These are phyloP conservation scores for Amaurobius ferox DNA, from an alignment of 2,888 invertebrate species.

Conservation along the genomic window DNA sequence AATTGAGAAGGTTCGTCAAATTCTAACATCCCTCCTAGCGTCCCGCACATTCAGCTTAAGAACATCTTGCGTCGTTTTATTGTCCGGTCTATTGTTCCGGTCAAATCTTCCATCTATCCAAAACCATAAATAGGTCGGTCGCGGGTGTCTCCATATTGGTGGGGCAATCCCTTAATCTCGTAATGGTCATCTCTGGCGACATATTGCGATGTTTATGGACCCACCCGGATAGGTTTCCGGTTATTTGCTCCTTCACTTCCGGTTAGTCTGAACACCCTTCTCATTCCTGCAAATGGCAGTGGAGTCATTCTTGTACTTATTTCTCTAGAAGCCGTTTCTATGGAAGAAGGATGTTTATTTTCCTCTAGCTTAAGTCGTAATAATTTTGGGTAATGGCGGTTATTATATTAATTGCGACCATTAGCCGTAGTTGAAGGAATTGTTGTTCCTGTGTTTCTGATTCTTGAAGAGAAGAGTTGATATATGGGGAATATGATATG, in stretches of 20 bases:
- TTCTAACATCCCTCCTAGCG: no score
- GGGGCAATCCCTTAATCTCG: constrained; percentile 68
- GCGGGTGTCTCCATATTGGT: constrained; percentile 58
- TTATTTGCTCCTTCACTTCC: constrained; percentile 70
- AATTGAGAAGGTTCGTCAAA: no score
- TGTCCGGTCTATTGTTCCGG: not conserved
- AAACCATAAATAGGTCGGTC: constrained; percentile 9
- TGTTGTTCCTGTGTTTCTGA: not conserved
- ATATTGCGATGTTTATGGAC: constrained; percentile 71
- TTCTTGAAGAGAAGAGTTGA: no score
- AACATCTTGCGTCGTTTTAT: not conserved
- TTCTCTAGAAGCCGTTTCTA: not conserved
- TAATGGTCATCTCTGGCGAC: constrained; percentile 69
- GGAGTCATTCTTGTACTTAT: not conserved
- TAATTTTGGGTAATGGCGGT: constrained; percentile 7
- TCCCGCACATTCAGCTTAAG: no score
- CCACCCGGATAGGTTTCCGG: constrained; percentile 67
- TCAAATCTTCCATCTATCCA: constrained; percentile 8
- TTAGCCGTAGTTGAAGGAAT: not conserved
- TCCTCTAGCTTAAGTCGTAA: not conserved
- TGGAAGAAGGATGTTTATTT: not conserved
- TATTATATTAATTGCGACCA: not conserved
- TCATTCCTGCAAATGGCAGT: constrained; percentile 32
- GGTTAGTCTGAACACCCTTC: constrained; percentile 30
- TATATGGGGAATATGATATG: no score